phyloP scores from a whole-genome alignment of 2,888 invertebrate genomes.

The Chrysotoxum bicinctum region DNA sequence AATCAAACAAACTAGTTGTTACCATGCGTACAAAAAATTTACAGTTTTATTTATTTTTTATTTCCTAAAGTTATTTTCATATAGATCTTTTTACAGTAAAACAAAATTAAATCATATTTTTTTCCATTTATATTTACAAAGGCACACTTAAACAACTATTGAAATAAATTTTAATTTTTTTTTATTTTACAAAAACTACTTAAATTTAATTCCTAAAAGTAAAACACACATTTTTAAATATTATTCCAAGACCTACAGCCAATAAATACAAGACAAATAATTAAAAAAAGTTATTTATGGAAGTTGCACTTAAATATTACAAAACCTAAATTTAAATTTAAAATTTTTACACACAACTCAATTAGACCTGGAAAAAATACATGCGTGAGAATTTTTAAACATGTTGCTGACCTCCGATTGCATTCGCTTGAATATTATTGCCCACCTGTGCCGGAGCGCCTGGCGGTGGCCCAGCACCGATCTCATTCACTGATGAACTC shows the following conservation, averaged over 20 bases:
- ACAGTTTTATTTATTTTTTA: conserved; percentile 11
- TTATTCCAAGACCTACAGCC: not conserved
- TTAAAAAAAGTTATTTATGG: conserved; percentile 33
- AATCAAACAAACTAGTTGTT: conserved; percentile 1
- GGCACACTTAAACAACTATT: conserved; percentile 6
- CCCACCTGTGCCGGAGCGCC: conserved; percentile 80
- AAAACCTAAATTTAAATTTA: not conserved
- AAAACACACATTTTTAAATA: not conserved
- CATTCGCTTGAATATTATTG: conserved; percentile 76
- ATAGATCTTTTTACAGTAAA: conserved; percentile 5
- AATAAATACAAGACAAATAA: conserved; percentile 3
- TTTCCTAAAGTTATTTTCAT: not conserved
- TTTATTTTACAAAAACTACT: conserved; percentile 26
- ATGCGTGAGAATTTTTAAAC: conserved; percentile 73
- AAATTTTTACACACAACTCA: conserved; percentile 45
- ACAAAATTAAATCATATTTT: not conserved
- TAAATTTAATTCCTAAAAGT: not conserved
- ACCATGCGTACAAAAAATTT: conserved; percentile 41
- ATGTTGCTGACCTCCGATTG: conserved; percentile 73
- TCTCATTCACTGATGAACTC: conserved; percentile 79
- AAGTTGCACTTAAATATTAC: conserved; percentile 37
- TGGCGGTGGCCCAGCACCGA: conserved; percentile 74
- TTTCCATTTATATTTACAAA: conserved; percentile 11
- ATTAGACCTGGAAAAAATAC: conserved; percentile 71
- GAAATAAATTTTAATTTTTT: not conserved